Conservation (phyloP, 2,113 vertebrate species). For the Heterocephalus glaber region DNA sequence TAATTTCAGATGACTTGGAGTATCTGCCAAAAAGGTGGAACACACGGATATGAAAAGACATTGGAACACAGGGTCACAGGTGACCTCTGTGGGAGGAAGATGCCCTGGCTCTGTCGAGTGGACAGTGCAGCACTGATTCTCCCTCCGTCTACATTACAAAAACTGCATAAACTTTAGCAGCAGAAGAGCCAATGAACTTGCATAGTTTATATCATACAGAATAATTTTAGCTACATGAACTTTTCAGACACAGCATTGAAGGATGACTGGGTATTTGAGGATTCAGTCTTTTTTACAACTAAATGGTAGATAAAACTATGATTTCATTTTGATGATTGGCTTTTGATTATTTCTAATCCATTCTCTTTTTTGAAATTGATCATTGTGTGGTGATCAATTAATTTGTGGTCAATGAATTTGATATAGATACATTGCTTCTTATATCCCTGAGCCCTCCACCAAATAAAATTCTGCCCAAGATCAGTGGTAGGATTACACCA, state of each 20-base stretch:
- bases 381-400: background rate
- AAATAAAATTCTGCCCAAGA: background rate
- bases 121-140: background rate
- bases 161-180: background rate
- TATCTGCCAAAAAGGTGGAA: background rate
- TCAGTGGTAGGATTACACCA: background rate
- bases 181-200: constrained; percentile 13
- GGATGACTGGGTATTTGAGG: background rate
- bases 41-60: background rate
- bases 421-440: background rate
- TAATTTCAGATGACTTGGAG: constrained; percentile 47
- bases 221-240: background rate
- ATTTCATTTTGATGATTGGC: background rate
- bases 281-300: background rate
- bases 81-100: background rate
- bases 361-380: background rate
- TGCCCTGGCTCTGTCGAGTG: background rate
- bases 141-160: background rate
- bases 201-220: background rate
- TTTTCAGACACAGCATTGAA: constrained; percentile 19
- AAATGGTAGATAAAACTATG: background rate
- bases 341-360: background rate
- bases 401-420: background rate
- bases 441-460: background rate
- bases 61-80: background rate